Evolutionary conservation across 2,113 vertebrate genomes (phyloP).

Genomic region (Gila orcuttii): DNA sequence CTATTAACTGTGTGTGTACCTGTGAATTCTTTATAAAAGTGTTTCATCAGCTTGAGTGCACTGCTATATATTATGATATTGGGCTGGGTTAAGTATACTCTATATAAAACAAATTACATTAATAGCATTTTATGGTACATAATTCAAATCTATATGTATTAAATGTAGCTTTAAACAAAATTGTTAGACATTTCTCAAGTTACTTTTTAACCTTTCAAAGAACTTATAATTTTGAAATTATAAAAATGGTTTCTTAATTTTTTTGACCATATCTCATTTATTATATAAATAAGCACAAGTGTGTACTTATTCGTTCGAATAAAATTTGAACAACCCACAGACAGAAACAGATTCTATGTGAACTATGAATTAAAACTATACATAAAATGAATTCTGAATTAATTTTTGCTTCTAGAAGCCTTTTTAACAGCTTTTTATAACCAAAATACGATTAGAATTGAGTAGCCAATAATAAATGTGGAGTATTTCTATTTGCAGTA

Average conservation of each 20-base stretch:
- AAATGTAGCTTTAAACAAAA: too few relatives aligned
- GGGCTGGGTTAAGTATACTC: neutral
- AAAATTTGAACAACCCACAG: too few relatives aligned
- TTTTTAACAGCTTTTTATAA: too few relatives aligned
- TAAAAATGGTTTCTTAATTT: neutral
- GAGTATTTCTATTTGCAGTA: too few relatives aligned
- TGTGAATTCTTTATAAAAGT: neutral
- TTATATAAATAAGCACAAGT: too few relatives aligned
- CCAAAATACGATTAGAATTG: too few relatives aligned
- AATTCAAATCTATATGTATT: neutral
- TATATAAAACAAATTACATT: neutral
- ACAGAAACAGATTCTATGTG: too few relatives aligned
- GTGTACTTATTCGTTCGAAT: too few relatives aligned
- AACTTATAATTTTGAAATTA: neutral
- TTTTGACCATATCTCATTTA: neutral
- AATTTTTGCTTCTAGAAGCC: too few relatives aligned
- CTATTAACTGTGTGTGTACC: conserved; percentile 57
- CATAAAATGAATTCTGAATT: too few relatives aligned
- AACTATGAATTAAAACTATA: too few relatives aligned
- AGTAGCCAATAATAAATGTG: too few relatives aligned
- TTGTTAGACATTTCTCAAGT: neutral
- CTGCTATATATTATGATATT: neutral
- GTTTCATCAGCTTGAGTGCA: neutral
- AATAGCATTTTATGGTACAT: neutral
- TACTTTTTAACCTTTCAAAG: neutral